Conservation (phyloP, 2,888 invertebrate genomes). For the Agriotes lineatus region DNA sequence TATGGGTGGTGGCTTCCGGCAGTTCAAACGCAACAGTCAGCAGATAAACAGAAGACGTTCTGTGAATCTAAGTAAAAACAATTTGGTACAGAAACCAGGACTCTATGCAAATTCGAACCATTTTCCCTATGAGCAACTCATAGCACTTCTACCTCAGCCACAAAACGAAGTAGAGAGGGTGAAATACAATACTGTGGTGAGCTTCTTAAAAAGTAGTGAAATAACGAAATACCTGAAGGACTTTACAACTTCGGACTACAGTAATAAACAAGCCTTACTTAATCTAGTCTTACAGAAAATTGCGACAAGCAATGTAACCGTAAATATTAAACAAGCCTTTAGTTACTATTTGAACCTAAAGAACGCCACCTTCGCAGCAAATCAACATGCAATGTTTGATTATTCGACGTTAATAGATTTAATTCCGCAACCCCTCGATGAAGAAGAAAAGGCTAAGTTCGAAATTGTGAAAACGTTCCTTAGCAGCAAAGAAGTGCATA, state of each 20-base stretch:
- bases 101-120: not conserved
- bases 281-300: conserved; percentile 8
- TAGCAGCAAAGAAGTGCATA: conserved; percentile 16
- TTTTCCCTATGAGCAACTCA: not conserved
- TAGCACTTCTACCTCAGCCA: conserved; percentile 16
- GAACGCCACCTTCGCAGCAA: not conserved
- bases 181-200: not conserved
- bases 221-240: not conserved
- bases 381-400: not conserved
- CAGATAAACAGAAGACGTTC: not conserved
- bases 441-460: conserved; percentile 26
- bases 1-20: too few relatives aligned
- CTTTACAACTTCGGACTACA: not conserved
- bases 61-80: not conserved
- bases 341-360: conserved; percentile 6
- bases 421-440: conserved; percentile 33
- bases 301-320: not conserved
- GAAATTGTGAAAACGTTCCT: conserved; percentile 28
- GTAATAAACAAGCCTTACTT: not conserved
- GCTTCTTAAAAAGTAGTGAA: conserved; percentile 1
- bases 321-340: conserved; percentile 6
- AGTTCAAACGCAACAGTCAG: conserved; percentile 11
- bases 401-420: conserved; percentile 20
- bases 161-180: not conserved
- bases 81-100: not conserved